Percentiles rank a stretch among this genome's conserved stretches.
phyloP scores from a whole-genome alignment of 2,797 vertebrate genomes.

The Bovichtus diacanthus region DNA sequence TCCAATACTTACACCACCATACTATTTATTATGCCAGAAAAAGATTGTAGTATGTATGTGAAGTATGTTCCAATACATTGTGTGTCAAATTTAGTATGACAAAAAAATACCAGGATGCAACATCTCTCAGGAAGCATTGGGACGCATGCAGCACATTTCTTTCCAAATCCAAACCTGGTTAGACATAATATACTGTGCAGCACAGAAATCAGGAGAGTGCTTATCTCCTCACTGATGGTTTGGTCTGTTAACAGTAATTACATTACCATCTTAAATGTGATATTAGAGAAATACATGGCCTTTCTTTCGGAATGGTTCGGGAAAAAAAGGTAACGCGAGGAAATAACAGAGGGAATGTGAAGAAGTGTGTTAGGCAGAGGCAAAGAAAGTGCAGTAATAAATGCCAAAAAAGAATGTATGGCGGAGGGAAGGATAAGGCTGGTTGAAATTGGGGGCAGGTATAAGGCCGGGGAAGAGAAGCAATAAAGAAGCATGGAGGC shows the following conservation, averaged over 20 bases:
- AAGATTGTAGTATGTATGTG: no score
- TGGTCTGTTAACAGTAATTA: neutral
- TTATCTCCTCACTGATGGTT: neutral
- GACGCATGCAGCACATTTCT: neutral
- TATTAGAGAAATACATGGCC: neutral
- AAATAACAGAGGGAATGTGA: neutral
- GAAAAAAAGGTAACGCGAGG: neutral
- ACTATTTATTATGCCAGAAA: no score
- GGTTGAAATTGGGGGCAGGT: conserved; percentile 18
- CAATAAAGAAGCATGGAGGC: conserved; percentile 13
- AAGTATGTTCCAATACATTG: no score
- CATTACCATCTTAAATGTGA: neutral
- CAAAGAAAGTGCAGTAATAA: conserved; percentile 4
- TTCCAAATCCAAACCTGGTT: neutral
- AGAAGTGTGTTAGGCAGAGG: neutral
- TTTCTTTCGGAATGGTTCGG: neutral
- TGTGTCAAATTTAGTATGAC: no score
- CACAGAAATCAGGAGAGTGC: neutral
- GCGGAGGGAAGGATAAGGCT: neutral
- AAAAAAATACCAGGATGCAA: no score
- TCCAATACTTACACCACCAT: no score
- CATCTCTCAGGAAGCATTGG: no score
- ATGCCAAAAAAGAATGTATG: neutral
- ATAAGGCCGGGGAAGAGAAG: conserved; percentile 3
- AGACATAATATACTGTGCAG: neutral